Percentiles rank a stretch among this genome's conserved stretches.
These are phyloP conservation scores for Brachynemurus nebulosus DNA, from an alignment of 2,888 invertebrate genomes.

Conservation along the genomic window DNA sequence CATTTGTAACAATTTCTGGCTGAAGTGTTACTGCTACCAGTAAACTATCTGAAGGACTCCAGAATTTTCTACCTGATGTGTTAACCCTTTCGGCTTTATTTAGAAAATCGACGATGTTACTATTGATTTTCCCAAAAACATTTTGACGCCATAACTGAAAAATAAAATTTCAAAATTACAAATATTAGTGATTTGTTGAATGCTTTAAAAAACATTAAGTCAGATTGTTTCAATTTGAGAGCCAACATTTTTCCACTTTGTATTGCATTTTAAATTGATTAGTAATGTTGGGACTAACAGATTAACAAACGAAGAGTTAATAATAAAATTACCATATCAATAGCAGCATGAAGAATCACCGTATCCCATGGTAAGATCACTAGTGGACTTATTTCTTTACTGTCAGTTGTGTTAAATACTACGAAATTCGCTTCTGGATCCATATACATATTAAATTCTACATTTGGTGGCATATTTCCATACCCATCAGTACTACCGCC, in stretches of 20 bases:
- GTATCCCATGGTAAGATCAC: slow-evolving; percentile 6
- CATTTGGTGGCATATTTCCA: slow-evolving; percentile 28
- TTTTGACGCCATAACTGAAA: slow-evolving; percentile 24
- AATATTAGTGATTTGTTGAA: neutral
- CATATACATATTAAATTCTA: slow-evolving; percentile 43
- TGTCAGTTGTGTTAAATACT: slow-evolving; percentile 6
- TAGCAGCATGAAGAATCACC: slow-evolving; percentile 11
- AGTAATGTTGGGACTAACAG: too few relatives aligned
- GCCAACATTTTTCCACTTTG: too few relatives aligned
- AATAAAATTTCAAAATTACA: neutral
- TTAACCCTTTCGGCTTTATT: slow-evolving; percentile 16
- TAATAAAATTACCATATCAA: slow-evolving; percentile 6
- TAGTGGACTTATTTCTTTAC: neutral
- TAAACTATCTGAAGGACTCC: slow-evolving; percentile 1
- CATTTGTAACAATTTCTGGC: neutral
- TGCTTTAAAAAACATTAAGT: neutral
- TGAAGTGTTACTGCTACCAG: neutral
- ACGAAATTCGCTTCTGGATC: slow-evolving; percentile 35
- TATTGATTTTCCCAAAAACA: slow-evolving; percentile 24
- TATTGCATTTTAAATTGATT: too few relatives aligned
- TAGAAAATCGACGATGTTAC: slow-evolving; percentile 23
- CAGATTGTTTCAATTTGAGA: neutral
- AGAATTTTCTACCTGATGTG: neutral
- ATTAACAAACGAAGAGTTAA: too few relatives aligned
- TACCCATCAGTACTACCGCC: slow-evolving; percentile 26